These are phyloP conservation scores for Dinothrombium tinctorium DNA, from an alignment of 1,140 invertebrate genomes.

Conservation along the genomic window DNA sequence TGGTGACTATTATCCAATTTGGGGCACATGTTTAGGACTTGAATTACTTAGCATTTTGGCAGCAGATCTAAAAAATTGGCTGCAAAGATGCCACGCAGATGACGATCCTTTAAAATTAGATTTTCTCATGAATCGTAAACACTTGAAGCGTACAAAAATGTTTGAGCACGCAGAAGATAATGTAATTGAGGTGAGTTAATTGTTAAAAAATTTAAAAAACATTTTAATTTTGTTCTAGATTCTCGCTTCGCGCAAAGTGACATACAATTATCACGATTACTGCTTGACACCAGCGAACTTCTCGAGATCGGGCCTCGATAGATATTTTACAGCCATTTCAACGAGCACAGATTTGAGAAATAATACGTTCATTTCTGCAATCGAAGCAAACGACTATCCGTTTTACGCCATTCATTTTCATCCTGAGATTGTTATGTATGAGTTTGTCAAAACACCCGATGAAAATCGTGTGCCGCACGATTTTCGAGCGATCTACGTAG, in stretches of 20 bases:
- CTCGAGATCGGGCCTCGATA: conserved; percentile 27
- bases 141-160: background rate
- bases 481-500: conserved; percentile 29
- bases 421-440: conserved; percentile 64
- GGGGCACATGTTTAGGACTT: conserved; percentile 70
- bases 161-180: background rate
- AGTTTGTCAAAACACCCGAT: conserved; percentile 34
- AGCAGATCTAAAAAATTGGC: conserved; percentile 27
- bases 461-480: conserved; percentile 35
- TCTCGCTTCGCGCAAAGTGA: conserved; percentile 31
- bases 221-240: too few species aligned
- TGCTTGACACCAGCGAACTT: conserved; percentile 42
- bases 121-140: background rate
- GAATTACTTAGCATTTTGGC: conserved; percentile 46
- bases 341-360: conserved; percentile 38
- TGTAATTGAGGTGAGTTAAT: conserved; percentile 1
- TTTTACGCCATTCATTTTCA: conserved; percentile 72
- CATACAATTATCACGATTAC: conserved; percentile 46
- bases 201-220: too few species aligned
- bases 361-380: conserved; percentile 35
- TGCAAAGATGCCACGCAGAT: conserved; percentile 12
- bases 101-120: conserved; percentile 7
- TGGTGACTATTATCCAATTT: conserved; percentile 53
- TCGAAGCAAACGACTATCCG: conserved; percentile 32
- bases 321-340: conserved; percentile 41